Base-by-base conservation (phyloP, 2,888 invertebrate species). In the Reticulitermes lucifugus region DNA sequence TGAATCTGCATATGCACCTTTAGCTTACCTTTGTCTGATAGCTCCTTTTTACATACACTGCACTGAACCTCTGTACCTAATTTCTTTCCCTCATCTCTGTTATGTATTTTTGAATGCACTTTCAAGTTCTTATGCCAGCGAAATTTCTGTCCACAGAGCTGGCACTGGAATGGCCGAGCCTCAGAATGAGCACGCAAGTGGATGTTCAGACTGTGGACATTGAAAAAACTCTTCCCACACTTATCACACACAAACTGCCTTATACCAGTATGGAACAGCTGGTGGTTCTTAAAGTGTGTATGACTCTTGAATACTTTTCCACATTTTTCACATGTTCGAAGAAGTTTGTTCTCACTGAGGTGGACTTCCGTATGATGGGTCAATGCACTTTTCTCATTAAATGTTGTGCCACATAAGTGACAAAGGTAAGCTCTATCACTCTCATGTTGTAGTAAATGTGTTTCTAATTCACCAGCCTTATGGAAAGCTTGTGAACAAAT, bases 1-100 rank as follows among this genome's bases (percentile, higher is more conserved):
- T 91, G 91, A 59, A 90, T 90, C 86, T 91, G 90, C 90, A 91
- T 89, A 88, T 94, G 94, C 7, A 70, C 14, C 41, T 43, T 70
- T 43, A 81, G 46, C 14, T 81, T 65, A 43, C 18, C 70, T 46
- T 43, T 70, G 14, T 70, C 21, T 41, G 81, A 65, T 10, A 81
- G 70, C 18, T 65, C n/a, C 65, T 81, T 81, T 12, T n/a, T 46
- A 43, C 81, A 81, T 9, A 81, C 41, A 35, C 10, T 43, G 46
- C 81, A 81, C 3, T 22, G 22, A 65, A 70, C 80, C 21, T 80
- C 60, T 60, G 80, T 22, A 29, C 80, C 80, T 22, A 35, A 73
- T 21, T 73, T 73, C 41, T 21, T 29, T 22, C 35, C 73, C 7
- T 35, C 12, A 35, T 80, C 80, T 60, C 25, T 35, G 18, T 59